Base-by-base conservation (phyloP, 2,797 vertebrate species). In the Phataginus tricuspis region DNA sequence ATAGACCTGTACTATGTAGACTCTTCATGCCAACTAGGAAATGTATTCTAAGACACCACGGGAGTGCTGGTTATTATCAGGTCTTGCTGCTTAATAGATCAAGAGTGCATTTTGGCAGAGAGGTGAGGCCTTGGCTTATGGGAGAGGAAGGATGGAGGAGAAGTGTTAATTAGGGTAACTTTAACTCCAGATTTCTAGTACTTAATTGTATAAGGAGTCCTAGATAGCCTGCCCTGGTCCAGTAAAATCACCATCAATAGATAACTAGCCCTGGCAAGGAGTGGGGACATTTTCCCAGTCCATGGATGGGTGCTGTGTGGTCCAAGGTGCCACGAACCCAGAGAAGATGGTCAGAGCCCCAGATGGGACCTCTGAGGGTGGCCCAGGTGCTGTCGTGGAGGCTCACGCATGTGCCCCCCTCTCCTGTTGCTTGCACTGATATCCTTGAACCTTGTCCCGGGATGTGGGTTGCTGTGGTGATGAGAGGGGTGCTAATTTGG, bases 401-500 rank as follows among this genome's bases (percentile, higher is more conserved):
- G 42, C 3, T 37, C 16, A 16, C 0, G 1, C 27, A 13, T 14
- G 2, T 15, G 3, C 27, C 59, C 21, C n/a, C 25, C 63, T 23
- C 8, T 78, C 61, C 45, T 29, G 18, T 5, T 2, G 29, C n/a
- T 77, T 37, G 49, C 7, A 0, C 13, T 1, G 74, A 86, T 2
- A 31, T 37, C 84, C 71, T 77, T 71, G 74, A 91, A 49, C 31
- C 84, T 84, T 69, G 34, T 57, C 63, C 45, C 59, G 82, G 59
- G 37, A 57, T 59, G 42, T 55, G 11, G 74, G 45, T 91, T 95
- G 74, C 90, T 69, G 4, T 34, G 11, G 59, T 95, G 69, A 96
- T 19, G 5, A 64, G 25, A 86, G 15, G 37, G 66, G 63, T 69
- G 42, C 63, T 78, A 14, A 91, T n/a, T 39, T 51, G 34, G 69